A percentile compares a stretch with the other conserved stretches of the same genome.
These are phyloP conservation scores for Himalopsyche japonica DNA, from an alignment of 2,888 invertebrate genomes.

Conservation along the genomic window DNA sequence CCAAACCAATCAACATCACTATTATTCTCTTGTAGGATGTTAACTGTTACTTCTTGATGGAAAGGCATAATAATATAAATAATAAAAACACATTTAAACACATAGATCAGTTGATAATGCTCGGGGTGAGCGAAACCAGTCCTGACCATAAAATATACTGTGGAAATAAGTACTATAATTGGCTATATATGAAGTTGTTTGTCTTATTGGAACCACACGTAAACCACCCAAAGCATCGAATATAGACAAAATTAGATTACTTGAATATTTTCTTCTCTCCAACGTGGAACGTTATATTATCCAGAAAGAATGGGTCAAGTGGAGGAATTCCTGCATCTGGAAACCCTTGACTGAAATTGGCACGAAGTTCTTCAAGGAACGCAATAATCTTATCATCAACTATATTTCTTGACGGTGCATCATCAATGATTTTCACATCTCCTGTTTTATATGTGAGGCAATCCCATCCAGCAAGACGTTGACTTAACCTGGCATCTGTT, in stretches of 20 bases:
- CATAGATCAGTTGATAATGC: no score
- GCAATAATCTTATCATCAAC: conserved; percentile 25
- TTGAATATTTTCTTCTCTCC: conserved; percentile 8
- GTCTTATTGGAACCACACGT: no score
- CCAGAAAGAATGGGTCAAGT: conserved; percentile 20
- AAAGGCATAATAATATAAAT: no score
- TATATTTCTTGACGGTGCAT: conserved; percentile 4
- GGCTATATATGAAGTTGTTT: no score
- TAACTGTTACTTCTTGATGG: no score
- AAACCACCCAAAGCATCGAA: no score
- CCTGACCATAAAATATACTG: no score
- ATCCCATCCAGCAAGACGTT: neutral
- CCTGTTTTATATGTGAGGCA: neutral
- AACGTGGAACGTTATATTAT: conserved; percentile 9
- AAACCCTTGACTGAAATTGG: conserved; percentile 23
- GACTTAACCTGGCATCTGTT: neutral
- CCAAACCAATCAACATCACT: no score
- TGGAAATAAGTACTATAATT: no score
- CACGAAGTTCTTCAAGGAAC: conserved; percentile 21
- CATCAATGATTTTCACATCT: neutral
- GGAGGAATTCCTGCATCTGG: conserved; percentile 27
- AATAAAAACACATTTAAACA: no score
- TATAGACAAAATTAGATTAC: neutral
- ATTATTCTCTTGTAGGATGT: no score
- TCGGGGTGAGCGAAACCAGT: no score